Percentiles rank a stretch among this genome's conserved stretches.
These are phyloP conservation scores for Aromia moschata DNA, from an alignment of 2,888 invertebrate genomes.

Conservation along the genomic window DNA sequence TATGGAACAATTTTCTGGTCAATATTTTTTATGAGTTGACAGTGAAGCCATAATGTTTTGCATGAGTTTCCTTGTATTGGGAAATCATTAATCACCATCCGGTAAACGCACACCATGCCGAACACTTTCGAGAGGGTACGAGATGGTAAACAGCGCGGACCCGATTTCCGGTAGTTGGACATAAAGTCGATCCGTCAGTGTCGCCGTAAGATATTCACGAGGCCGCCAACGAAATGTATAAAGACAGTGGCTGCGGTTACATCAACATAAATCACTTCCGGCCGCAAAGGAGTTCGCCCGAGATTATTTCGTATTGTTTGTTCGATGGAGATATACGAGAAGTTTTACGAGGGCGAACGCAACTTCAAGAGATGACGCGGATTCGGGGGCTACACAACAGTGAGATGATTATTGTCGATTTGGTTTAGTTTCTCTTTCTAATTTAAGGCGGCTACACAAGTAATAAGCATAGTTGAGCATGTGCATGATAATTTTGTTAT, in stretches of 20 bases:
- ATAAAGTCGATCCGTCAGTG: conserved; percentile 48
- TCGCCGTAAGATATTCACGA: conserved; percentile 46
- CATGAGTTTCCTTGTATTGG: conserved; percentile 28
- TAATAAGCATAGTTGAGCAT: no score
- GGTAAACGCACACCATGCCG: conserved; percentile 33
- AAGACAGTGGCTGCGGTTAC: conserved; percentile 47
- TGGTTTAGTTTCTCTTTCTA: no score
- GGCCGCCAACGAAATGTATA: conserved; percentile 47
- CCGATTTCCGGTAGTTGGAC: conserved; percentile 44
- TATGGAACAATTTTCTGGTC: conserved; percentile 27
- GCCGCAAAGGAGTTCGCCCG: conserved; percentile 37
- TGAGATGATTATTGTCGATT: no score
- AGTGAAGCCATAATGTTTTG: conserved; percentile 15
- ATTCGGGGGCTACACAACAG: no score
- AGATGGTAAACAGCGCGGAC: conserved; percentile 40
- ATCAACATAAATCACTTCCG: conserved; percentile 47
- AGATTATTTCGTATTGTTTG: conserved; percentile 46
- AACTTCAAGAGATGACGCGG: no score
- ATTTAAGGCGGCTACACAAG: no score
- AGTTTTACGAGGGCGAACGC: conserved; percentile 31
- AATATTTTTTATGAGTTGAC: conserved; percentile 20
- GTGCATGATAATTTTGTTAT: no score
- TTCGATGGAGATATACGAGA: conserved; percentile 44
- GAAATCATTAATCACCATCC: conserved; percentile 36
- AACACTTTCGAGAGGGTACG: conserved; percentile 24